Evolutionary conservation across 92 coral and sea anemone species (phyloP), one percentile per base, ranked within the genome.

Genomic region (Porites divaricata): DNA sequence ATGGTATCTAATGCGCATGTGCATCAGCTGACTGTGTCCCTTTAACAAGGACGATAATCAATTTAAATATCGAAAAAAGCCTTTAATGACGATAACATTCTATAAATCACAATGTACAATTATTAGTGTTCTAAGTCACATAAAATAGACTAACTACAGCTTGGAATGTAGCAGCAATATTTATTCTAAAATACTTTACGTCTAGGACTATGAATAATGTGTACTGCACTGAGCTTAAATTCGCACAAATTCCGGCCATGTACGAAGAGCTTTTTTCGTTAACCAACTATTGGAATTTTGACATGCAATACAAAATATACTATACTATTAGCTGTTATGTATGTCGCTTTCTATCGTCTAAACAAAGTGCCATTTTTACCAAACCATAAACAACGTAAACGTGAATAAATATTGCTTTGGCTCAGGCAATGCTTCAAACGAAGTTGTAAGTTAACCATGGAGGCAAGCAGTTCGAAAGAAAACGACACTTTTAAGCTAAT

Each of bases 91-190:
- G 58, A 80, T 58, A 68, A 54, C 58, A 24, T 41, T 80, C 85
- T 56, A 69, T 61, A 70, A 81, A 71, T 23, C 63, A 71, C 78
- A 81, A 72, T 81, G 51, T 71, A 82, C 78, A 82, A 62, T 17
- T 21, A 54, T 12, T n/a, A 80, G 67, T 78, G 51, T 24, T 79
- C 67, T 24, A 61, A 80, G 23, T 54, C 22, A 35, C 64, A 54
- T 25, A 57, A 80, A 56, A 56, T 67, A 80, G 54, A 21, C 74
- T 9, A 61, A 67, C 58, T 4, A 16, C 20, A 61, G 70, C 25
- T 25, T 53, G 63, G 66, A 9, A 65, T 65, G 14, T n/a, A 21
- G 70, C 26, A 54, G 51, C 20, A 56, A 59, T 75, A 56, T 28
- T 58, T 20, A 63, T 62, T 77, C 41, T 62, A 45, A 63, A 77